These are phyloP conservation scores for Parauchenoglanis punctatus DNA, from an alignment of 2,797 vertebrate genomes.

Conservation along the genomic window DNA sequence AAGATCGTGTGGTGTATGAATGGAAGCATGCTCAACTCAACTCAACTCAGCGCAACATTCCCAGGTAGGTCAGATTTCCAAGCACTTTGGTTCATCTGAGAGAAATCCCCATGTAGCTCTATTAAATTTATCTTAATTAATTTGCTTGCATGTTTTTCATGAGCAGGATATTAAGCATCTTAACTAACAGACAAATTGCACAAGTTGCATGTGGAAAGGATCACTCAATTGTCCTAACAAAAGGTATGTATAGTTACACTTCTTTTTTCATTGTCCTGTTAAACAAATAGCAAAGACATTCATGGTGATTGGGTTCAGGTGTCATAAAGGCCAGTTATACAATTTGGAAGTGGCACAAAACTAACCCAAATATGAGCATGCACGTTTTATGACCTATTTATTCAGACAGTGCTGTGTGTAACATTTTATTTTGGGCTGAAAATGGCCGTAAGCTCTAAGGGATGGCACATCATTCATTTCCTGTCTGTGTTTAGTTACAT, in stretches of 20 bases:
- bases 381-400: no score
- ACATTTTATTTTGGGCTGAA: no score
- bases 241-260: slow-evolving; percentile 20
- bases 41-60: neutral
- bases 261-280: neutral
- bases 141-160: neutral
- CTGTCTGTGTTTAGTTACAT: neutral
- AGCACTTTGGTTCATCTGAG: neutral
- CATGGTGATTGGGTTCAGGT: neutral
- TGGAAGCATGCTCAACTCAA: slow-evolving; percentile 1
- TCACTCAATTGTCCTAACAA: slow-evolving; percentile 36
- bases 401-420: no score
- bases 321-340: neutral
- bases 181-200: slow-evolving; percentile 12
- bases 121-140: neutral
- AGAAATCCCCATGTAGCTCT: neutral
- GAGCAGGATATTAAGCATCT: neutral
- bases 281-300: neutral
- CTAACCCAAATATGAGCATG: neutral
- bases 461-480: neutral
- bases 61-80: slow-evolving; percentile 26
- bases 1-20: neutral
- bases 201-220: slow-evolving; percentile 44
- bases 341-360: no score
- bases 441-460: neutral